Evolutionary conservation across 2,797 vertebrate genomes (phyloP).

Genomic region (Triplophysa bombifrons): DNA sequence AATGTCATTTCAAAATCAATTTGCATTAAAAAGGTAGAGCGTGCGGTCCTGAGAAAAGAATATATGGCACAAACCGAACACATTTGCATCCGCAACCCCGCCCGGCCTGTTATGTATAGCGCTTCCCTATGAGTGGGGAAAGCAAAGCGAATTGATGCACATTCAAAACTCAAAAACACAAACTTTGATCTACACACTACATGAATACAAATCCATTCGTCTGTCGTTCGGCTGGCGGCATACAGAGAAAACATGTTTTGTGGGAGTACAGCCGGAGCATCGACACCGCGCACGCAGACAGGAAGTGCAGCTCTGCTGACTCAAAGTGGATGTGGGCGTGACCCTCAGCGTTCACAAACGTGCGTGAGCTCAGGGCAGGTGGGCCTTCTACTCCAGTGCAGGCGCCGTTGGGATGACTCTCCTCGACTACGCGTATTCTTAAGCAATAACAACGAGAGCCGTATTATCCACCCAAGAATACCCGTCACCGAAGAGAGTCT

Average conservation of each 20-base stretch:
- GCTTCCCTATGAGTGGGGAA: background rate
- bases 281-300: conserved; percentile 51
- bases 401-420: conserved; percentile 83
- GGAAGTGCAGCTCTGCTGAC: conserved; percentile 51
- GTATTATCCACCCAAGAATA: conserved; percentile 99
- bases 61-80: conserved; percentile 46
- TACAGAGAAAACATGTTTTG: conserved; percentile 43
- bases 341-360: conserved; percentile 44
- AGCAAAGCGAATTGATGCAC: background rate
- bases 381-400: conserved; percentile 60
- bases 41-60: conserved; percentile 53
- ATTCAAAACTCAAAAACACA: conserved; percentile 2
- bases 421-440: conserved; percentile 99
- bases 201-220: conserved; percentile 10
- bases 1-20: conserved; percentile 71
- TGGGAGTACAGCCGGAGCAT: conserved; percentile 34
- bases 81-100: conserved; percentile 49
- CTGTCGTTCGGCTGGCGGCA: conserved; percentile 13
- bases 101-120: conserved; percentile 3
- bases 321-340: conserved; percentile 54
- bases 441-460: conserved; percentile 99
- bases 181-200: background rate
- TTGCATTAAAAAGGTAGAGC: conserved; percentile 64
- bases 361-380: conserved; percentile 55
- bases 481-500: conserved; percentile 98